phyloP scores from a whole-genome alignment of 2,888 invertebrate species.

The Idaea biselata region DNA sequence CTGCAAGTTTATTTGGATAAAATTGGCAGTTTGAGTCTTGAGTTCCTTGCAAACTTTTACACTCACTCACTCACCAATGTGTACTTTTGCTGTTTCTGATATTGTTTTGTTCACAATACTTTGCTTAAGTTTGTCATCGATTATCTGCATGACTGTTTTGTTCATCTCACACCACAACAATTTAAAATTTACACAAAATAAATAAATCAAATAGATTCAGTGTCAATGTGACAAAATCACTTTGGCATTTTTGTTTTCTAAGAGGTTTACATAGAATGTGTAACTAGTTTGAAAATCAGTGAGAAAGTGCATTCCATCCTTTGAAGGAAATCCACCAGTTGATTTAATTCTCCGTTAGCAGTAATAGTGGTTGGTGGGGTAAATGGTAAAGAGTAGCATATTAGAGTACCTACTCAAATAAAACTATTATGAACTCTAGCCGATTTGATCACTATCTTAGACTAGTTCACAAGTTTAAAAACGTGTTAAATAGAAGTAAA shows the following conservation, averaged over 20 bases:
- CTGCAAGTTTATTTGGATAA: no score
- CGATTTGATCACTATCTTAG: no score
- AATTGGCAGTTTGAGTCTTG: background rate
- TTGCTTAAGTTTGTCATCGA: slow-evolving; percentile 57
- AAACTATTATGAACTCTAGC: no score
- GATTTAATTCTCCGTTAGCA: no score
- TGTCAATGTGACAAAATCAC: background rate
- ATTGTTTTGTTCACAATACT: slow-evolving; percentile 44
- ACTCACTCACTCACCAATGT: slow-evolving; percentile 50
- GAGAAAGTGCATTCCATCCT: background rate
- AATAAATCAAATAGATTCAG: background rate
- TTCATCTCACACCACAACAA: background rate
- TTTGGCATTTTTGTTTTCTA: background rate
- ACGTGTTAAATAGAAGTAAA: no score
- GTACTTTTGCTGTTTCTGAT: slow-evolving; percentile 55
- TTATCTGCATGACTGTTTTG: slow-evolving; percentile 39
- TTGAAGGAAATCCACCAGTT: no score
- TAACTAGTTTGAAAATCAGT: background rate
- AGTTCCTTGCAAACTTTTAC: background rate
- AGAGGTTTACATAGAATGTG: background rate
- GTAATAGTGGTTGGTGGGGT: no score
- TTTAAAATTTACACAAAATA: background rate
- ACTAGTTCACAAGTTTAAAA: no score
- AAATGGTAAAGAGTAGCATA: no score
- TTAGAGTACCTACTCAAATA: no score